These are phyloP conservation scores for Leptogaster cylindrica DNA, from an alignment of 2,888 invertebrate species.

Conservation along the genomic window DNA sequence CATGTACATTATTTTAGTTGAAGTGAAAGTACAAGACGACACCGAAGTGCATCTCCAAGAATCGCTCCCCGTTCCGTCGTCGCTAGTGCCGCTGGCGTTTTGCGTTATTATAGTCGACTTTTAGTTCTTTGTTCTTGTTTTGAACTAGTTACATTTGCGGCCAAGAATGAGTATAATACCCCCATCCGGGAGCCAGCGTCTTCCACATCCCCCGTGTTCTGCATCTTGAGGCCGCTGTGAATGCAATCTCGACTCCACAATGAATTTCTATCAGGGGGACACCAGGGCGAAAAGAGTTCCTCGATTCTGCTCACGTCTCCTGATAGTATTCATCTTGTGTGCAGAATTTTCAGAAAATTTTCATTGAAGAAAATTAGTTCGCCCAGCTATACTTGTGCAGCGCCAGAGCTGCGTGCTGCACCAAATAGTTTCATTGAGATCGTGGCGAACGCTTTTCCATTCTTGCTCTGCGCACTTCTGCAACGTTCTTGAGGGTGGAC, in stretches of 20 bases:
- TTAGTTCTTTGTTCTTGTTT: neutral
- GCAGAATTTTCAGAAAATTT: neutral
- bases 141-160: neutral
- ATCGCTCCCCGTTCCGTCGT: neutral
- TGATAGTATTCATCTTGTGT: neutral
- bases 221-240: neutral
- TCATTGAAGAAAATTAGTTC: neutral
- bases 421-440: too few relatives aligned
- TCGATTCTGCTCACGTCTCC: neutral
- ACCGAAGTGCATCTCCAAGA: neutral
- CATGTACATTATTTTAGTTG: neutral
- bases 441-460: neutral
- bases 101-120: neutral
- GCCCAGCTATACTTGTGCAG: too few relatives aligned
- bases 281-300: neutral
- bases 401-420: too few relatives aligned
- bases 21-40: neutral
- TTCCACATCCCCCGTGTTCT: neutral
- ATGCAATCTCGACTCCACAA: neutral
- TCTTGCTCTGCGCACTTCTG: neutral
- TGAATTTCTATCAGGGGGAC: neutral
- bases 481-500: slow-evolving; percentile 1
- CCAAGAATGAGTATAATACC: neutral
- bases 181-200: neutral
- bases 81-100: neutral